Percentiles rank a stretch among this genome's conserved stretches.
These are phyloP conservation scores for Micromesistius poutassou DNA, from an alignment of 2,797 vertebrate species.

Conservation along the genomic window DNA sequence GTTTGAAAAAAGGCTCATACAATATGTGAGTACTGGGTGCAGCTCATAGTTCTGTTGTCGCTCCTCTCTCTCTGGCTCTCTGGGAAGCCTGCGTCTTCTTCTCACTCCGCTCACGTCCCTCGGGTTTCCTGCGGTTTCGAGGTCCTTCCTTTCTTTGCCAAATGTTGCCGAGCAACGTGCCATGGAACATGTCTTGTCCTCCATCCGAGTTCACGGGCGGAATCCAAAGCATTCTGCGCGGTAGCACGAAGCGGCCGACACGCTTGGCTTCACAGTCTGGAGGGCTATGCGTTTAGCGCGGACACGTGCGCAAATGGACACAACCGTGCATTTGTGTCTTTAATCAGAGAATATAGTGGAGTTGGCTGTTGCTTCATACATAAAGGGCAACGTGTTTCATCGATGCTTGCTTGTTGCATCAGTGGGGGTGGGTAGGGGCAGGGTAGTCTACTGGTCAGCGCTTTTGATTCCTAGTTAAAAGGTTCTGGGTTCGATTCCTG, in stretches of 20 bases:
- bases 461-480: too few species aligned
- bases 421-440: neutral
- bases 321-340: too few species aligned
- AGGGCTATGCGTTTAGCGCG: neutral
- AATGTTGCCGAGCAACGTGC: conserved; percentile 20
- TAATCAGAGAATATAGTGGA: too few species aligned
- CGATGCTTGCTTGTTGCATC: neutral
- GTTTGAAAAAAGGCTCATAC: too few species aligned
- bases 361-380: neutral
- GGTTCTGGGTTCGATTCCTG: neutral
- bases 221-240: conserved; percentile 22
- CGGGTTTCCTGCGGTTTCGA: neutral
- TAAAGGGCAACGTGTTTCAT: neutral
- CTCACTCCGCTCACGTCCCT: neutral
- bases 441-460: neutral
- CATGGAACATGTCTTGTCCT: conserved; percentile 12
- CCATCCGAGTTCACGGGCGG: conserved; percentile 11
- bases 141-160: conserved; percentile 19
- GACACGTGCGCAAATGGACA: neutral
- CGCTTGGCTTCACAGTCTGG: too few species aligned
- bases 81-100: neutral
- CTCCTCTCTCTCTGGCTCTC: too few species aligned
- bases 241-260: neutral
- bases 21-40: too few species aligned
- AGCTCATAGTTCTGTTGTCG: too few species aligned